Evolutionary conservation across 1,140 invertebrate species (phyloP), one percentile per base, ranked within the genome.

Genomic region (Homarus americanus): DNA sequence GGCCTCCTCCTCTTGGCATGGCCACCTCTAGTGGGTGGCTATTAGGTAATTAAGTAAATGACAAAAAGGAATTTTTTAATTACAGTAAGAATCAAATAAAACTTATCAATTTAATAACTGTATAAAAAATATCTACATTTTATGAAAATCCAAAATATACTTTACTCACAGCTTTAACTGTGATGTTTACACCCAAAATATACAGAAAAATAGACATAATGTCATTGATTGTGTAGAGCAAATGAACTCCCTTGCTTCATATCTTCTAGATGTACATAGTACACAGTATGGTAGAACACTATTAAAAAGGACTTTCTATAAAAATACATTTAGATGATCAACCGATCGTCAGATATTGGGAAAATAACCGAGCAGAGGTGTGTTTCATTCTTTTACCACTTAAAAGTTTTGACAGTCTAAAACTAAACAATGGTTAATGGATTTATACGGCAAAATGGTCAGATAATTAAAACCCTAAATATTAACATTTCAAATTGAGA

Each of bases 91-190:
- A 20, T 58, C 15, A 58, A 12, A 53, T 53, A 32, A 41, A 80
- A 49, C 34, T 36, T 34, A 32, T 38, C 28, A n/a, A 4, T 76
- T 76, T 76, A 40, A 40, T 76, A 20, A 17, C 73, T n/a, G 63
- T 69, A 69, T 69, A 69, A 80, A 75, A 80, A 80, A 80, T 80
- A 80, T 80, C 78, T 80, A 80, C 38, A 80, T 80, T 24, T 41
- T 80, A 53, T 80, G 17, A 80, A 80, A 80, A 80, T 44, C 17
- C 36, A 41, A 32, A 49, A 44, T 44, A 53, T n/a, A 80, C 12
- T 34, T 75, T 10, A 34, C 73, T 34, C 73, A 75, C 9, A 5
- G 2, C 32, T 7, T 34, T 34, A 34, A 28, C 34, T 34, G 73
- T 75, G 73, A 75, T 34, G 36, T 5, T 49, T 44, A 44, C 53